Percentiles rank a stretch among this genome's conserved stretches.
phyloP scores from a whole-genome alignment of 2,113 vertebrate species.

The Aphelocoma coerulescens region DNA sequence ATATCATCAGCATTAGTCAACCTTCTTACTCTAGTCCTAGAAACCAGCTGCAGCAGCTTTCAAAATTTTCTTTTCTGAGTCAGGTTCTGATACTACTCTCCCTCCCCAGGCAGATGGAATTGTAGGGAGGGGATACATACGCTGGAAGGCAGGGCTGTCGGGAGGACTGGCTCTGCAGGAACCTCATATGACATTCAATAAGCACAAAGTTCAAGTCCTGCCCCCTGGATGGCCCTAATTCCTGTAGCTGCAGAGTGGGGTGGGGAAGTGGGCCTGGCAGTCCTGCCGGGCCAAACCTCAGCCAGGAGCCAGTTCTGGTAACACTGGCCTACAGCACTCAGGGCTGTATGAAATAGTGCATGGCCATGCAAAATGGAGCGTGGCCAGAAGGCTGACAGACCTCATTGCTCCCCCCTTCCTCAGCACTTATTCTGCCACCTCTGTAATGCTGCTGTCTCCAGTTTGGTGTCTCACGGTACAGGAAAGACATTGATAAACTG shows the following conservation, averaged over 20 bases:
- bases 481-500: background rate
- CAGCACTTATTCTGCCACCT: fast-evolving
- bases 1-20: conserved; percentile 22
- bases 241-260: fast-evolving
- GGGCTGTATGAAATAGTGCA: fast-evolving
- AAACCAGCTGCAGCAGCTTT: background rate
- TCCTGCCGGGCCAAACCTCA: background rate
- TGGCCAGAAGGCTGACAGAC: background rate
- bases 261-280: background rate
- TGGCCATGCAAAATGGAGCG: fast-evolving
- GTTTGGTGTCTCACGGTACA: background rate
- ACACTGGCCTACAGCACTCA: fast-evolving
- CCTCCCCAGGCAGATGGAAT: background rate
- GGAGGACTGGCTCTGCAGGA: background rate
- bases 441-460: background rate
- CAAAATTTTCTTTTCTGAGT: background rate
- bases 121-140: fast-evolving
- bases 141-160: fast-evolving
- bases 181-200: background rate
- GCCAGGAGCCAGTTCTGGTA: background rate
- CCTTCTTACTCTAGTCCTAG: background rate
- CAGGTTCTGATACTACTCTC: background rate
- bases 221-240: background rate
- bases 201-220: background rate
- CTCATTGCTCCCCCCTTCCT: background rate